Base-by-base conservation (phyloP, 1,140 invertebrate species). In the Hypothenemus hampei region DNA sequence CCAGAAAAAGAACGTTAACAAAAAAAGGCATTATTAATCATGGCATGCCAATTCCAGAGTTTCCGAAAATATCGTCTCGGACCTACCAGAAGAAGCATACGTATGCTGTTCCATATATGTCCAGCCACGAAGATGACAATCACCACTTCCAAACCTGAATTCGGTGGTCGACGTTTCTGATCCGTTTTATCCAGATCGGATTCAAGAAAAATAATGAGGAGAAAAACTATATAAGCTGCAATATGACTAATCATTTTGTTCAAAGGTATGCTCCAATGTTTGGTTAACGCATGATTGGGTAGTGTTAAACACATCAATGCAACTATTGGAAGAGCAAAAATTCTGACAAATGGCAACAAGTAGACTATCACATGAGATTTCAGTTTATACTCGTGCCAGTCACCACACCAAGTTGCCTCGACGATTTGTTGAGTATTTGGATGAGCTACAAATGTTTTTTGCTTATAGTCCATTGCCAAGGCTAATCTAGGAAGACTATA, bases 381-480 rank as follows among this genome's bases (percentile, higher is more conserved):
- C 13, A 68, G 60, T 45, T 72, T 73, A 78, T 80, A 82, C 18
- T 73, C 72, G 54, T 75, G 67, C 75, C 78, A 81, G 21, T 77
- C 72, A 0, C 75, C 79, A 3, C 74, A 61, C 83, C 83, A 72
- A 11, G 62, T 60, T 5, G 65, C 44, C 50, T 70, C 67, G 4
- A 72, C 60, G 23, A 72, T 66, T 66, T 85, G 82, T 68, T 89
- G 86, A 15, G 84, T 81, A 61, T 86, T 83, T 0, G 84, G 79
- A 69, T 88, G 84, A 1, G 85, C 82, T 0, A 89, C 82, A 64
- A 89, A 87, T 65, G 77, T 77, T 65, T 86, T 87, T 62, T 89
- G 84, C 58, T 82, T 79, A 63, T 80, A 81, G 63, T 85, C 82
- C 51, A 89, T 76, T 0, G 85, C 85, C 46, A 87, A 68, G 44